Evolutionary conservation across 1,140 invertebrate species (phyloP).

Genomic region (Drosophila athabasca): DNA sequence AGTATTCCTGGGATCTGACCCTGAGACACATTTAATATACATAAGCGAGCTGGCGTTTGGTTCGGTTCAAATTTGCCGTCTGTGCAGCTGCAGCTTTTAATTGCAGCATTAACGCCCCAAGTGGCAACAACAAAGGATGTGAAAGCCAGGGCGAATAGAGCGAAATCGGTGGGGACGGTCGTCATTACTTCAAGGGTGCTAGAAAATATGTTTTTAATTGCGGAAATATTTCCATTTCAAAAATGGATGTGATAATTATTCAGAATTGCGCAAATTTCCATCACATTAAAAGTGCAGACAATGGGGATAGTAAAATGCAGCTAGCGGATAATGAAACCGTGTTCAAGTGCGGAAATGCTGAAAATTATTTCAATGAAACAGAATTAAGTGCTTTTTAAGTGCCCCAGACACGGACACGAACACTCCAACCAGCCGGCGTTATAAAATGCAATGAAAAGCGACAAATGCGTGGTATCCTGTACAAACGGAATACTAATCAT

Average conservation of each 20-base stretch:
- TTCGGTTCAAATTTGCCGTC: slow-evolving; percentile 10
- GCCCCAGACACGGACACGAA: slow-evolving; percentile 19
- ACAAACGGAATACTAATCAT: background rate
- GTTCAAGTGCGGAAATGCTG: slow-evolving; percentile 73
- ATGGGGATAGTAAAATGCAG: slow-evolving; percentile 72
- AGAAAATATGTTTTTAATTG: slow-evolving; percentile 77
- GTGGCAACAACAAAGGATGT: slow-evolving; percentile 46
- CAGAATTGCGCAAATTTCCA: slow-evolving; percentile 71
- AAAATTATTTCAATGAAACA: slow-evolving; percentile 76
- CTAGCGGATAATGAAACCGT: slow-evolving; percentile 57
- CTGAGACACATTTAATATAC: slow-evolving; percentile 2
- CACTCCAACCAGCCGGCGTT: background rate
- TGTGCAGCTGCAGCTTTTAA: slow-evolving; percentile 39
- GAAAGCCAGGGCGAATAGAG: slow-evolving; percentile 8
- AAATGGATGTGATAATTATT: slow-evolving; percentile 77
- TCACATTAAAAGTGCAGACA: slow-evolving; percentile 78
- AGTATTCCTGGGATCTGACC: background rate
- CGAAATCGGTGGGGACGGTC: slow-evolving; percentile 18
- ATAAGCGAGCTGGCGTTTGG: background rate
- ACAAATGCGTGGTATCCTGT: slow-evolving; percentile 18
- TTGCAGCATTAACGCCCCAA: slow-evolving; percentile 51
- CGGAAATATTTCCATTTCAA: slow-evolving; percentile 71
- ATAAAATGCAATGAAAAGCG: slow-evolving; percentile 21
- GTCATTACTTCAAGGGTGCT: slow-evolving; percentile 64
- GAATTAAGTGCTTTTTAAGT: slow-evolving; percentile 75